Evolutionary conservation across 1,140 invertebrate genomes (phyloP), one percentile per base, ranked within the genome.

Genomic region (Ditylenchus dipsaci): DNA sequence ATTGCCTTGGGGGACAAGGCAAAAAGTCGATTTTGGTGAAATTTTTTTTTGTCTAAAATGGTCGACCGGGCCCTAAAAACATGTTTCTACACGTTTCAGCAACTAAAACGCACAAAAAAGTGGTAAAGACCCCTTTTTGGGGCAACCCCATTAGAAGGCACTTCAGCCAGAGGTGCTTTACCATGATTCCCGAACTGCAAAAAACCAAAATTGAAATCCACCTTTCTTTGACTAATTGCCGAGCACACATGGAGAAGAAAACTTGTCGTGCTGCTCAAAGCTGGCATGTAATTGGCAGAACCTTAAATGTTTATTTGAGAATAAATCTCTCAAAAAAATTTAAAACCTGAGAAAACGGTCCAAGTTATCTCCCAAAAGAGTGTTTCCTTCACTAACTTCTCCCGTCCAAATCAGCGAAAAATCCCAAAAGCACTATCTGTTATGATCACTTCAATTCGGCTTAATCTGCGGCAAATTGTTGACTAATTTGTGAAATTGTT

Each of bases 201-300:
- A n/a, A n/a, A n/a, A n/a, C n/a, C n/a, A n/a, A n/a, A n/a, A n/a
- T n/a, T n/a, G n/a, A 67, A 33, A 27, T n/a, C 13, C 15, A 68
- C 71, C 72, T 73, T 27, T 63, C 17, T 21, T 75, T 70, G n/a
- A 70, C 30, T 21, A 57, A 15, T 66, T 67, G 19, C 27, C 68
- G 56, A 17, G 68, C 68, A 23, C 38, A 70, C 29, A 70, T 19
- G 21, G 68, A 23, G 33, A 75, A 70, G 33, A 59, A 70, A 1
- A 70, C 17, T n/a, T 45, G 69, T 33, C 57, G 68, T 75, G 73
- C 72, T 75, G 67, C 29, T 70, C 68, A 23, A 66, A 70, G 68
- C 43, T 53, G 15, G 57, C 68, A 42, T 70, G 68, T 17, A 70
- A 13, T 47, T 65, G 33, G 49, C 68, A 70, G 29, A 70, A 70